Conservation (phyloP, 2,797 vertebrate genomes). For the Chaetodon trifasciatus region DNA sequence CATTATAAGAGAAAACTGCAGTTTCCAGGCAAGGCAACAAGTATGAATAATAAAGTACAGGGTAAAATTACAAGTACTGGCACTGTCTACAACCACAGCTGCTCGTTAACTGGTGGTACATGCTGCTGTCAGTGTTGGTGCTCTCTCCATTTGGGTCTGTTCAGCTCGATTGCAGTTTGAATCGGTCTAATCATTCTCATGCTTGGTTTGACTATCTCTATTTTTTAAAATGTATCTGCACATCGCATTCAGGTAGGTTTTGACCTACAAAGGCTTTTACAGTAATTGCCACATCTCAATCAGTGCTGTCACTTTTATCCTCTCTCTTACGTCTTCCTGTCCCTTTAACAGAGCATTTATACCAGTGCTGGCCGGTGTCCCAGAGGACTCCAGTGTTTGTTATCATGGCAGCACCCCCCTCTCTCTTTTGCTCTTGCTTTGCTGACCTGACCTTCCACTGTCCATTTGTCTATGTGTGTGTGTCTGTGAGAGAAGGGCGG, state of each 20-base stretch:
- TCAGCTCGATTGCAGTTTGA: background rate
- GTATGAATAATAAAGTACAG: background rate
- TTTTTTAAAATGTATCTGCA: background rate
- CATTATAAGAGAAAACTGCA: background rate
- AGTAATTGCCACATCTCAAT: background rate
- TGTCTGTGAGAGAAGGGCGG: constrained; percentile 51
- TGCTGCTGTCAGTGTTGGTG: background rate
- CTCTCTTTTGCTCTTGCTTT: constrained; percentile 50
- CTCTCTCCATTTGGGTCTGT: background rate
- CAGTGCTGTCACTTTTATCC: background rate
- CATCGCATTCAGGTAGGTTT: background rate
- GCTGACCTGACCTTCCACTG: constrained; percentile 72
- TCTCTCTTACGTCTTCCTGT: constrained; percentile 3
- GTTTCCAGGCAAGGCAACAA: background rate
- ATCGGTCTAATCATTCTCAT: background rate
- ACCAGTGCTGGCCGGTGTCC: constrained; percentile 30
- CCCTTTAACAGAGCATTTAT: constrained; percentile 54
- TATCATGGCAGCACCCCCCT: constrained; percentile 41
- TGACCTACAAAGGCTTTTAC: background rate
- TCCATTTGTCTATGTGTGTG: constrained; percentile 52
- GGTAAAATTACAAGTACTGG: background rate
- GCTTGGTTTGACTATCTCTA: background rate
- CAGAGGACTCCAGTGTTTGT: constrained; percentile 57
- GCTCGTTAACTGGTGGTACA: background rate
- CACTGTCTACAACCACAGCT: background rate